Percentiles rank a stretch among this genome's conserved stretches.
Conservation (phyloP, 2,113 vertebrate species). For the Notarius lentiginosus region DNA sequence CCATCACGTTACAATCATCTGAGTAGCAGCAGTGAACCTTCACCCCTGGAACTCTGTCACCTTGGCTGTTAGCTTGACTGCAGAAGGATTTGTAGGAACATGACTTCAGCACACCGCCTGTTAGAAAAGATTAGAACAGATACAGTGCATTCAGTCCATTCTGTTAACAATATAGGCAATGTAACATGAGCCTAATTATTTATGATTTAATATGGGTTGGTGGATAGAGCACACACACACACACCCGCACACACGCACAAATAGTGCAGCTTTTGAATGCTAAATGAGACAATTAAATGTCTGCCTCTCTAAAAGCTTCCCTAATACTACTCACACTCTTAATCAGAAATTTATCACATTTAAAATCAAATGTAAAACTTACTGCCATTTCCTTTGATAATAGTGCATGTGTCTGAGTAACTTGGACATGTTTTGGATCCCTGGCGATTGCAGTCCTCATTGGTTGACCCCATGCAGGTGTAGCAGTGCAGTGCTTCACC, state of each 20-base stretch:
- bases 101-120: slow-evolving; percentile 87
- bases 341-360: background rate
- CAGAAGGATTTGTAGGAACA: slow-evolving; percentile 88
- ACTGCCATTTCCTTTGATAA: slow-evolving; percentile 83
- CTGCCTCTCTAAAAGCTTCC: background rate
- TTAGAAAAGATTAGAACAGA: slow-evolving; percentile 6
- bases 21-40: slow-evolving; percentile 85
- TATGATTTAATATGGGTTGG: background rate
- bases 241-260: background rate
- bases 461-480: slow-evolving; percentile 83
- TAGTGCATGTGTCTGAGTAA: slow-evolving; percentile 82
- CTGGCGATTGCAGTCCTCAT: slow-evolving; percentile 86
- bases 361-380: slow-evolving; percentile 63
- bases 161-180: background rate
- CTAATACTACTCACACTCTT: background rate
- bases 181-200: background rate
- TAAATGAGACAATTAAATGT: background rate
- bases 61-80: slow-evolving; percentile 80
- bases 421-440: slow-evolving; percentile 80
- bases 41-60: slow-evolving; percentile 76
- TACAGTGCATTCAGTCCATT: background rate
- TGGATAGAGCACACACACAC: background rate
- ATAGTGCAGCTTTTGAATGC: background rate
- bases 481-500: slow-evolving; percentile 81
- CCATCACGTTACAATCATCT: slow-evolving; percentile 78